phyloP scores from a whole-genome alignment of 2,113 vertebrate genomes.

The Dicentrarchus labrax region DNA sequence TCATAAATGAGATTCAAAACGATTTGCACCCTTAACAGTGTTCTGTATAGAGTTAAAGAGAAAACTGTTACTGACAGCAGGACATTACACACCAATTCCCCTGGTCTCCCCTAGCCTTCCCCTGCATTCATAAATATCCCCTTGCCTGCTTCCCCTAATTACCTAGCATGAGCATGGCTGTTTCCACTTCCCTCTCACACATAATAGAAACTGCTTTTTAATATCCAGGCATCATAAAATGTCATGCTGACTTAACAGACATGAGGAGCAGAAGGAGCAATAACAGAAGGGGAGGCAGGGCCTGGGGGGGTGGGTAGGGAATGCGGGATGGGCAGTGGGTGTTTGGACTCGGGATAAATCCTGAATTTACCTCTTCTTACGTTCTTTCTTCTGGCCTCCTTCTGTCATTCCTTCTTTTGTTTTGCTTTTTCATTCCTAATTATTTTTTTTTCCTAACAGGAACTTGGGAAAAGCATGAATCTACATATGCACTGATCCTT shows the following conservation, averaged over 20 bases:
- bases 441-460: background rate
- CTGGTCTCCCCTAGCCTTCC: slow-evolving; percentile 63
- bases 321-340: slow-evolving; percentile 17
- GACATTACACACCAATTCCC: slow-evolving; percentile 83
- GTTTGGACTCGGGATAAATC: slow-evolving; percentile 39
- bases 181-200: slow-evolving; percentile 81
- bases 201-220: slow-evolving; percentile 85
- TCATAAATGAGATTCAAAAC: slow-evolving; percentile 71
- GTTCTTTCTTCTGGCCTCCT: slow-evolving; percentile 21
- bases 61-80: slow-evolving; percentile 83
- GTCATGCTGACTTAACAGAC: slow-evolving; percentile 86
- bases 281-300: slow-evolving; percentile 69
- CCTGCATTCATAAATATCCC: slow-evolving; percentile 82
- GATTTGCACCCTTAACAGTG: slow-evolving; percentile 64
- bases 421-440: slow-evolving; percentile 1
- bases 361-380: slow-evolving; percentile 30
- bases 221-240: slow-evolving; percentile 86
- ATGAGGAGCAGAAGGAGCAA: slow-evolving; percentile 81
- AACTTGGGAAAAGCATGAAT: background rate
- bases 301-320: slow-evolving; percentile 25
- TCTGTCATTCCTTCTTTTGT: slow-evolving; percentile 18
- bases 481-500: too few species aligned
- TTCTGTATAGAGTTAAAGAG: slow-evolving; percentile 75
- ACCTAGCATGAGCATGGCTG: slow-evolving; percentile 81
- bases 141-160: slow-evolving; percentile 82